phyloP scores from a whole-genome alignment of 2,113 vertebrate species.

The Ahaetulla prasina region DNA sequence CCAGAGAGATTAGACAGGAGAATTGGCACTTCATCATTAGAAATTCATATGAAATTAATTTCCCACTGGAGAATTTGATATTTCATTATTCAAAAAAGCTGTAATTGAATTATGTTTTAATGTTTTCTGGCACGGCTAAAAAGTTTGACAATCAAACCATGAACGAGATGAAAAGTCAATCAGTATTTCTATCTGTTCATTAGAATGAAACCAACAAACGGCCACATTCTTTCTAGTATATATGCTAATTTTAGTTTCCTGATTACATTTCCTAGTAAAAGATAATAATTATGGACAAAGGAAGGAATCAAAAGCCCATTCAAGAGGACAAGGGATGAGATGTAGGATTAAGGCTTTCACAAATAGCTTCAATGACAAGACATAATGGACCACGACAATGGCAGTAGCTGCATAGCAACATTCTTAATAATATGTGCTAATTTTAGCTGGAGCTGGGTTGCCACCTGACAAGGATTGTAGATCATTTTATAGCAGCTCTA shows the following conservation, averaged over 20 bases:
- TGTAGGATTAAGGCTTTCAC: background rate
- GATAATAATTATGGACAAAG: constrained; percentile 11
- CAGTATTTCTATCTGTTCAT: constrained; percentile 52
- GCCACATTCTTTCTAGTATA: constrained; percentile 30
- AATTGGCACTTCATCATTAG: constrained; percentile 58
- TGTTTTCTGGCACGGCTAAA: constrained; percentile 66
- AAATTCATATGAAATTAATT: constrained; percentile 59
- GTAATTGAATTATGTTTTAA: constrained; percentile 71
- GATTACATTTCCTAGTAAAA: background rate
- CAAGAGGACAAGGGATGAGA: background rate
- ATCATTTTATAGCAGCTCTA: constrained; percentile 25
- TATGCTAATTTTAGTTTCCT: constrained; percentile 25
- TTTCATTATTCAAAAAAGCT: constrained; percentile 63
- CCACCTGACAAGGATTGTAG: constrained; percentile 1
- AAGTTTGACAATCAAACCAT: constrained; percentile 70
- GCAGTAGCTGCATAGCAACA: background rate
- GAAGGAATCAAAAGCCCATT: background rate
- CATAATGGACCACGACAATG: constrained; percentile 17
- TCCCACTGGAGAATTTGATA: constrained; percentile 66
- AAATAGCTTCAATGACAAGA: background rate
- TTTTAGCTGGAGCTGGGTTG: constrained; percentile 27
- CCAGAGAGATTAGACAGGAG: constrained; percentile 60
- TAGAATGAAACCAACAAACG: constrained; percentile 41
- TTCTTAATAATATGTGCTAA: rapidly evolving
- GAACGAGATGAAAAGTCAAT: constrained; percentile 66